Base-by-base conservation (phyloP, 2,888 invertebrate genomes). In the Scaptomyza cyrtandrae region DNA sequence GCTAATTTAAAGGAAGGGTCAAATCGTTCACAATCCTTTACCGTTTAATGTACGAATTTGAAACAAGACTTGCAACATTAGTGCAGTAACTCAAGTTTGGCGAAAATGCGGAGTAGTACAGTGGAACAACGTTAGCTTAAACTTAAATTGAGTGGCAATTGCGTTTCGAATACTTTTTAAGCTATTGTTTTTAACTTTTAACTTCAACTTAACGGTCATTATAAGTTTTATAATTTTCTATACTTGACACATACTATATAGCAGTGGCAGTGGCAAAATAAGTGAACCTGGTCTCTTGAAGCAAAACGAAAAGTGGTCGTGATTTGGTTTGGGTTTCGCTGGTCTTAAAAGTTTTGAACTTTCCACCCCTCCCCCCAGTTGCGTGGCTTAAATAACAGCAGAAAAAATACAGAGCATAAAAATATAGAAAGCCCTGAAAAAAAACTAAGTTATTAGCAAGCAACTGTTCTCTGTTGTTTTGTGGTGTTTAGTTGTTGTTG, bases 391-490 rank as follows among this genome's bases (percentile, higher is more conserved):
- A 41, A 35, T 35, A 50, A 50, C 13, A 50, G 35, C 16, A 35
- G 10, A 50, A 19, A 19, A n/a, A 49, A 19, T 19, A n/a, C 31
- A 33, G 10, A 50, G n/a, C 16, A 6, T 2, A 6, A n/a, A n/a
- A 4, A 24, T 3, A 44, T 1, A 43, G 35, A 60, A 49, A 60
- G 53, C 37, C 14, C 16, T 41, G 16, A 41, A 59, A 41, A n/a
- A 59, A 65, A 49, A 77, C 80, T 67, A 80, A 82, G 82, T 84
- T 83, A 84, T 84, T 84, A 80, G 80, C 80, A 80, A 41, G 48
- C 76, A 81, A 75, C 80, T 71, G 79, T 56, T 63, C 58, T 50
- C 33, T n/a, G 46, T 31, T 33, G 63, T 19, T 57, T 58, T 24
- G 50, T 71, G 63, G 14, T 57, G 43, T 48, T 48, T 48, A 64